Evolutionary conservation across 2,888 invertebrate species (phyloP).

Genomic region (Rhabditophanes sp.): DNA sequence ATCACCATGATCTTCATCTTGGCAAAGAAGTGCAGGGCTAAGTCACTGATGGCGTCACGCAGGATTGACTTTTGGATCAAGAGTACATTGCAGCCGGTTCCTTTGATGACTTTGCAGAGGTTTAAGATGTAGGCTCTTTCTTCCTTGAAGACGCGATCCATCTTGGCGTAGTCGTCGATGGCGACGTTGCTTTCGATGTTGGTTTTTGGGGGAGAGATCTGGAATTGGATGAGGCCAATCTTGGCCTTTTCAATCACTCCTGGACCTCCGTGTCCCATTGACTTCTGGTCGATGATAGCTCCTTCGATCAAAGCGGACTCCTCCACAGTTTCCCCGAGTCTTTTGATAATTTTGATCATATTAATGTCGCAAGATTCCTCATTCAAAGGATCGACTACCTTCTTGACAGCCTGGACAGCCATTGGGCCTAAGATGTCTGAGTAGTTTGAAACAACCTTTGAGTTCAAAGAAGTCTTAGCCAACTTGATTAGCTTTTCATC

Average conservation of each 20-base stretch:
- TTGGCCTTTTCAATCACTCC: conserved; percentile 88
- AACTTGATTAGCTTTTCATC: conserved; percentile 72
- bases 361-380: conserved; percentile 68
- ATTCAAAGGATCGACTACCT: conserved; percentile 60
- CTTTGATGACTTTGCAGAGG: conserved; percentile 95
- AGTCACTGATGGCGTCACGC: conserved; percentile 82
- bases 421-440: conserved; percentile 83
- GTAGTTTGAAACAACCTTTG: conserved; percentile 96
- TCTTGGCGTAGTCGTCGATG: conserved; percentile 95
- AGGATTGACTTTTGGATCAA: conserved; percentile 70
- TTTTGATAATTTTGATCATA: conserved; percentile 89
- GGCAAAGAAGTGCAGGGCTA: conserved; percentile 90
- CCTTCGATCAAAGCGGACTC: conserved; percentile 89
- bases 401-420: conserved; percentile 86
- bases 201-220: conserved; percentile 96
- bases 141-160: conserved; percentile 93
- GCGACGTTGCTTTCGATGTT: conserved; percentile 88
- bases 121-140: conserved; percentile 92
- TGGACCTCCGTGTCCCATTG: conserved; percentile 71
- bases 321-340: conserved; percentile 62
- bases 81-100: conserved; percentile 88
- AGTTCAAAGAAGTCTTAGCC: conserved; percentile 92
- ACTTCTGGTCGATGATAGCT: conserved; percentile 76
- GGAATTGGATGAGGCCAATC: conserved; percentile 95
- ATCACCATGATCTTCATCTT: conserved; percentile 97